These are phyloP conservation scores for Catostylus mosaicus DNA, from an alignment of 30 jellyfish, hydroid and myxozoan genomes.

Conservation along the genomic window DNA sequence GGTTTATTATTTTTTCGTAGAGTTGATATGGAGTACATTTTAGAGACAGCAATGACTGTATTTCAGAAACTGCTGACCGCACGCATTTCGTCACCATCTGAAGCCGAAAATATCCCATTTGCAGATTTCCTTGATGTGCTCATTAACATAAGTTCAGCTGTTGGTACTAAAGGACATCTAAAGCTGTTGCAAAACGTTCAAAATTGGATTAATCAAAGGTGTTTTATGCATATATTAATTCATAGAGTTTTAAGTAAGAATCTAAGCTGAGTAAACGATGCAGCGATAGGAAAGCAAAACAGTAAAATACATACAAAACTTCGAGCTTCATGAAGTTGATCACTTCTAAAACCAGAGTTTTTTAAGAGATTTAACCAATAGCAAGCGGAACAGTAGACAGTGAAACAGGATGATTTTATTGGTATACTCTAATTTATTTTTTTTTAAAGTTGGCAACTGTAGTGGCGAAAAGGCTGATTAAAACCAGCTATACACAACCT, in stretches of 20 bases:
- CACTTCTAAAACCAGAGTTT: no score
- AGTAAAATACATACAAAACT: no score
- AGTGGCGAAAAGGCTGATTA: no score
- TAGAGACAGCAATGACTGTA: slow-evolving; percentile 25
- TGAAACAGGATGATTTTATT: no score
- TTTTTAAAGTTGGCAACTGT: no score
- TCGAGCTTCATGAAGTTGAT: no score
- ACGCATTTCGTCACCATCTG: slow-evolving; percentile 29
- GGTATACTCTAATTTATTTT: no score
- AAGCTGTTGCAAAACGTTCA: slow-evolving; percentile 44
- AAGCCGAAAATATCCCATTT: slow-evolving; percentile 34
- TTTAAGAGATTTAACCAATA: no score
- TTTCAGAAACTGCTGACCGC: slow-evolving; percentile 27
- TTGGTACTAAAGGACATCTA: slow-evolving; percentile 75
- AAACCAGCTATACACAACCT: no score
- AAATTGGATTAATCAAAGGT: slow-evolving; percentile 55
- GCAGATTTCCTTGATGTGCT: slow-evolving; percentile 56
- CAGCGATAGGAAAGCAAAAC: no score
- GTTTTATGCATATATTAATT: not conserved
- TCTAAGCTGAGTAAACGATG: no score
- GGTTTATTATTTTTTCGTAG: not conserved
- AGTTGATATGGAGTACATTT: slow-evolving; percentile 14
- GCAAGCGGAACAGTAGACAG: no score
- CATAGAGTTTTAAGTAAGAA: not conserved
- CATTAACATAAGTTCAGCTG: slow-evolving; percentile 52